Percentiles rank a stretch among this genome's conserved stretches.
These are phyloP conservation scores for Microchirus variegatus DNA, from an alignment of 2,797 vertebrate genomes.

Conservation along the genomic window DNA sequence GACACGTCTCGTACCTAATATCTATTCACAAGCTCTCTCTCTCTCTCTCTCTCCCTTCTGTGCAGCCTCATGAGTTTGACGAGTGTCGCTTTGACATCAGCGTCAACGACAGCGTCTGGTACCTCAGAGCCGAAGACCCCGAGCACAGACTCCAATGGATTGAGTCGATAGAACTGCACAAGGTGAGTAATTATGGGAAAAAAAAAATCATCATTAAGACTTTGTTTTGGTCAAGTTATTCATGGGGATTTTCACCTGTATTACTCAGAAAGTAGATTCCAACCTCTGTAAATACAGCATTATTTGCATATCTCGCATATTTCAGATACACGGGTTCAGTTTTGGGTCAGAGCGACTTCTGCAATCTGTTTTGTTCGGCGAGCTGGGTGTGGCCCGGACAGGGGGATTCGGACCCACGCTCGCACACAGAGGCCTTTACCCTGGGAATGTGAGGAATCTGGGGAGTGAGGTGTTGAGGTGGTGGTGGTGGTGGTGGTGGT, in stretches of 20 bases:
- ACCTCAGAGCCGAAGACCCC: slow-evolving; percentile 93
- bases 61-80: slow-evolving; percentile 97
- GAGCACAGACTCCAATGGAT: slow-evolving; percentile 95
- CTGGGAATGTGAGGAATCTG: slow-evolving; percentile 73
- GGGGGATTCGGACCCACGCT: slow-evolving; percentile 23
- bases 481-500: no score
- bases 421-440: slow-evolving; percentile 28
- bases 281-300: slow-evolving; percentile 5
- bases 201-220: not conserved
- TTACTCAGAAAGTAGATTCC: not conserved
- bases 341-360: slow-evolving; percentile 16
- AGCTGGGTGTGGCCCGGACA: slow-evolving; percentile 61
- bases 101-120: slow-evolving; percentile 98
- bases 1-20: slow-evolving; percentile 7
- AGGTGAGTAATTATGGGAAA: slow-evolving; percentile 84
- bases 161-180: slow-evolving; percentile 95
- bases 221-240: slow-evolving; percentile 10
- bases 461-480: slow-evolving; percentile 51
- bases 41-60: slow-evolving; percentile 41
- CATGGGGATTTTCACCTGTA: not conserved
- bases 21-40: slow-evolving; percentile 25
- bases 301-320: slow-evolving; percentile 13
- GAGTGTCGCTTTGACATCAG: slow-evolving; percentile 99
- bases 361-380: slow-evolving; percentile 44
- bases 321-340: slow-evolving; percentile 34